Percentiles rank a stretch among this genome's conserved stretches.
phyloP scores from a whole-genome alignment of 2,113 vertebrate species.

The Entelurus aequoreus region DNA sequence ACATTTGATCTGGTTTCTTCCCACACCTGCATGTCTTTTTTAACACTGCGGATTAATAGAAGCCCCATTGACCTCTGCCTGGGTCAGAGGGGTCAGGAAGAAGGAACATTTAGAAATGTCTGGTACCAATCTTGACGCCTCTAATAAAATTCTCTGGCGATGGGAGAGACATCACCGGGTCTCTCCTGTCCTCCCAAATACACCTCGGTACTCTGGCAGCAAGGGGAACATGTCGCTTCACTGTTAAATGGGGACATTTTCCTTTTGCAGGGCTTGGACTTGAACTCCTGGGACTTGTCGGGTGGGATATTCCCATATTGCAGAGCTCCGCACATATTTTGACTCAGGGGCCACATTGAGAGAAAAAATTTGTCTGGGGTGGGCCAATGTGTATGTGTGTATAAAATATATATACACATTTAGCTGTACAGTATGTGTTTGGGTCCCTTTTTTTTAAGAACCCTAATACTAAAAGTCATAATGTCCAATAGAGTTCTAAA shows the following conservation, averaged over 20 bases:
- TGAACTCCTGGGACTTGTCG: conserved; percentile 69
- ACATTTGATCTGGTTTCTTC: conserved; percentile 33
- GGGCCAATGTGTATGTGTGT: too few species aligned
- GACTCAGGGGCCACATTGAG: too few species aligned
- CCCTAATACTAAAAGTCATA: too few species aligned
- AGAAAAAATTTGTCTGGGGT: too few species aligned
- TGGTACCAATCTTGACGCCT: conserved; percentile 36
- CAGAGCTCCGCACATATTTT: too few species aligned
- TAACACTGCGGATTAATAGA: conserved; percentile 58
- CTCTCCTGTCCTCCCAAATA: conserved; percentile 48
- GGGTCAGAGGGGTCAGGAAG: conserved; percentile 43
- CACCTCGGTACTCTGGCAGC: conserved; percentile 34
- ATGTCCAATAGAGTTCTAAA: too few species aligned
- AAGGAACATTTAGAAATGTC: conserved; percentile 48
- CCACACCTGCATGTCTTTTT: conserved; percentile 58
- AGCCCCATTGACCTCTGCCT: conserved; percentile 52
- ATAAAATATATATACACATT: too few species aligned
- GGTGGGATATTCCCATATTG: conserved; percentile 41
- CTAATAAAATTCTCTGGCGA: conserved; percentile 51
- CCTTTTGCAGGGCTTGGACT: conserved; percentile 68
- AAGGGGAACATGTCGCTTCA: conserved; percentile 24
- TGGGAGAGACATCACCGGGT: conserved; percentile 25
- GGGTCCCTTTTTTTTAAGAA: too few species aligned
- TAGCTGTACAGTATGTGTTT: too few species aligned
- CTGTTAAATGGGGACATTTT: conserved; percentile 15